Percentiles rank a stretch among this genome's conserved stretches.
phyloP scores from a whole-genome alignment of 2,113 vertebrate species.

The Tricholaema leucomelas region DNA sequence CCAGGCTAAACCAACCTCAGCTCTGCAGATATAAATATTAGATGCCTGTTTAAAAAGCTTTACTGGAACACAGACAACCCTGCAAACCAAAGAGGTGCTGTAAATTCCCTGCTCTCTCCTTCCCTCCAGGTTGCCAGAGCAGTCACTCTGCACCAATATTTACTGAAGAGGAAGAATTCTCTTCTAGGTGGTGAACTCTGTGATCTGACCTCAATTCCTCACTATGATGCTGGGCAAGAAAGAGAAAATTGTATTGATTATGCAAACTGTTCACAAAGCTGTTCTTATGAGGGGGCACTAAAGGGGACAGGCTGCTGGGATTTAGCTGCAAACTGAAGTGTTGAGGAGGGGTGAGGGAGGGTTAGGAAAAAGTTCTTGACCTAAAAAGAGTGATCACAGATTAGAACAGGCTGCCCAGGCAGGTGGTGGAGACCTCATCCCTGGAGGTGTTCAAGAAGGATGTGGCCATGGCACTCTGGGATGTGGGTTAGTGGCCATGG shows the following conservation, averaged over 20 bases:
- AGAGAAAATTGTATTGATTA: background rate
- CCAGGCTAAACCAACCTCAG: no score
- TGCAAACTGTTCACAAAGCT: background rate
- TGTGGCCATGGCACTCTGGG: no score
- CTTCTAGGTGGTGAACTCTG: background rate
- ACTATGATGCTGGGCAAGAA: background rate
- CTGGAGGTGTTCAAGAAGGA: no score
- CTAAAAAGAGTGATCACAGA: no score
- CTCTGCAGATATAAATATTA: slow-evolving; percentile 29
- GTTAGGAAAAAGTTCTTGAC: no score
- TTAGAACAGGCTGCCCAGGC: no score
- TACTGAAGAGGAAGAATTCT: background rate
- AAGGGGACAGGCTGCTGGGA: background rate
- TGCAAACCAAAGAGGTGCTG: background rate
- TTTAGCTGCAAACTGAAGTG: background rate
- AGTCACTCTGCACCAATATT: background rate
- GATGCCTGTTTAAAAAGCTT: background rate
- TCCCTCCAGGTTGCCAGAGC: background rate
- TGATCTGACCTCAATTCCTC: background rate
- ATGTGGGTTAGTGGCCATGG: no score
- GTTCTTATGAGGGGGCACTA: background rate
- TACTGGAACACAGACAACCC: slow-evolving; percentile 16
- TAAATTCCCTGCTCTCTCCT: background rate
- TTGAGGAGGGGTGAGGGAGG: background rate
- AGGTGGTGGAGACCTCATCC: no score